Base-by-base conservation (phyloP, 2,113 vertebrate species). In the Pyxicephalus adspersus region DNA sequence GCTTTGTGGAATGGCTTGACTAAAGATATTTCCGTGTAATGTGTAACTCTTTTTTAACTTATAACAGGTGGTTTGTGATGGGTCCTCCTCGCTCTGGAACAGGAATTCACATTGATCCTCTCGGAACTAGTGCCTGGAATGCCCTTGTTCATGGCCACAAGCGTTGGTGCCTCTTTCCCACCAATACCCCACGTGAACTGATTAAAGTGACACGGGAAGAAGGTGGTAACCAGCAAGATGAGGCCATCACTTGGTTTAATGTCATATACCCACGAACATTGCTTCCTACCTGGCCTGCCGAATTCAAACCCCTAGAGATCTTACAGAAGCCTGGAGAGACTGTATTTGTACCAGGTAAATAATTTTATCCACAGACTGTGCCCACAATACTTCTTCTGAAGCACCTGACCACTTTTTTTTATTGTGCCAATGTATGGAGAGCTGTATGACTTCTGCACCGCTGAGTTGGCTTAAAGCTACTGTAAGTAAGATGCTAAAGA, bases 111-210 rank as follows among this genome's bases (percentile, higher is more conserved):
- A 99, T 99, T 0, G 98, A 99, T 84, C 98, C 98, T 0, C 89
- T 99, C 83, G 98, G 98, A 82, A 99, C 98, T 3, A 99, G 97
- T 6, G 98, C 98, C 0, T 99, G 98, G 98, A 99, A 99, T 57
- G 94, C 98, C 71, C 90, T 99, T 80, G 96, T 99, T 0, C 96
- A 98, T n/a, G 98, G 98, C 8, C 95, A 98, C 84, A 99, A 99
- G 85, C 92, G 98, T 64, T 99, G 98, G 98, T 99, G 98, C 71
- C 91, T 99, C 31, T 99, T 99, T 84, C 98, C 98, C 6, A 99
- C 98, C 50, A 97, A 95, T 90, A 98, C 97, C 0, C 97, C 98
- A 38, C 90, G 98, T 1, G 97, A 99, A 83, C 94, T 99, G 73
- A 99, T 99, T 91, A 99, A 99, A 83, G 96, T 99, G 87, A 96